Percentiles rank a stretch among this genome's conserved stretches.
These are phyloP conservation scores for Pitangus sulphuratus DNA, from an alignment of 2,797 vertebrate species.

Conservation along the genomic window DNA sequence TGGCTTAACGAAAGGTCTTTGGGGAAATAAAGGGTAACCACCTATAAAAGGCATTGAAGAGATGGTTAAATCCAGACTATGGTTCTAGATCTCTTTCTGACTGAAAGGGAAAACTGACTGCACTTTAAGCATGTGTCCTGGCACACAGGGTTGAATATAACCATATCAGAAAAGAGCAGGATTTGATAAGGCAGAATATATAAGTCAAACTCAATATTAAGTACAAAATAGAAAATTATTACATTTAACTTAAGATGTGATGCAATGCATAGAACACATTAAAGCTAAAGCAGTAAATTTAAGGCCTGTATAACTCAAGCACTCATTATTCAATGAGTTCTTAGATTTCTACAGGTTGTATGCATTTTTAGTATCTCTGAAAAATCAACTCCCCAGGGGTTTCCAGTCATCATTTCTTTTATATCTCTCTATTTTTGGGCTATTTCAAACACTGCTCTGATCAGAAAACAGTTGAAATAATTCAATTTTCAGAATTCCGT, in stretches of 20 bases:
- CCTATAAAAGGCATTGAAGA: neutral
- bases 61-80: neutral
- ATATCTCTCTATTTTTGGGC: neutral
- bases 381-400: neutral
- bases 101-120: neutral
- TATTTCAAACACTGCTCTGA: neutral
- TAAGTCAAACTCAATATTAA: neutral
- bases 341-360: neutral
- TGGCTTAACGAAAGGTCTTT: neutral
- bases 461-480: conserved; percentile 22
- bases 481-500: conserved; percentile 1
- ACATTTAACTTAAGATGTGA: neutral
- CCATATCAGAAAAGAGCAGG: neutral
- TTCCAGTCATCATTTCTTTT: neutral
- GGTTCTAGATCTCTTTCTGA: neutral
- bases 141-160: neutral
- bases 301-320: neutral
- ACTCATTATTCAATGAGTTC: neutral
- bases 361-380: neutral
- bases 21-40: neutral
- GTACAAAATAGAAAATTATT: neutral
- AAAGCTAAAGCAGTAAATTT: neutral
- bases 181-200: neutral
- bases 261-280: neutral
- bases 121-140: rapidly evolving